A percentile compares a stretch with the other conserved stretches of the same genome.
These are phyloP conservation scores for Ruditapes philippinarum DNA, from an alignment of 1,140 invertebrate species.

Conservation along the genomic window DNA sequence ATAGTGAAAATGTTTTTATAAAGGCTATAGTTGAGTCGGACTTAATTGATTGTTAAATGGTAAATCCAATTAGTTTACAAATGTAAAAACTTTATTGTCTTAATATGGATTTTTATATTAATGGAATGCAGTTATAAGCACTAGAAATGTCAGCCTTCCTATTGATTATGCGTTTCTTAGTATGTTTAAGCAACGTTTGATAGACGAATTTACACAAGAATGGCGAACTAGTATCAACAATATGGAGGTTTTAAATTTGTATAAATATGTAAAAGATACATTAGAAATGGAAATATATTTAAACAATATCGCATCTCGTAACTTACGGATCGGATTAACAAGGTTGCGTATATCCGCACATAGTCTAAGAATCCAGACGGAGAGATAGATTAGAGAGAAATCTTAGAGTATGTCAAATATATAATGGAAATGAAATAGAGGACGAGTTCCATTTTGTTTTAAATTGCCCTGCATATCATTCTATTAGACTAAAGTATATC, in stretches of 20 bases:
- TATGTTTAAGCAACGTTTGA: not conserved
- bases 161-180: not conserved
- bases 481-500: not conserved
- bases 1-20: not conserved
- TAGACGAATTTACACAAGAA: not conserved
- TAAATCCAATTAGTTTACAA: not conserved
- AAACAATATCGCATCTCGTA: not conserved
- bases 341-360: not conserved
- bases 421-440: not conserved
- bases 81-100: not conserved
- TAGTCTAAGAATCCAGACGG: not conserved
- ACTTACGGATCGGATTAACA: not conserved
- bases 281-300: not conserved
- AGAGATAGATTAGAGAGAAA: not conserved
- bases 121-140: not conserved
- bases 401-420: not conserved
- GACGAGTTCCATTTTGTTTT: slow-evolving; percentile 5
- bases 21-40: not conserved
- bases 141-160: not conserved
- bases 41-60: not conserved
- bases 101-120: not conserved
- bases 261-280: not conserved
- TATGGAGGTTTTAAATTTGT: not conserved
- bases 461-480: not conserved
- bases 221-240: not conserved